Conservation (phyloP, 2,113 vertebrate genomes). For the Xiphophorus hellerii region DNA sequence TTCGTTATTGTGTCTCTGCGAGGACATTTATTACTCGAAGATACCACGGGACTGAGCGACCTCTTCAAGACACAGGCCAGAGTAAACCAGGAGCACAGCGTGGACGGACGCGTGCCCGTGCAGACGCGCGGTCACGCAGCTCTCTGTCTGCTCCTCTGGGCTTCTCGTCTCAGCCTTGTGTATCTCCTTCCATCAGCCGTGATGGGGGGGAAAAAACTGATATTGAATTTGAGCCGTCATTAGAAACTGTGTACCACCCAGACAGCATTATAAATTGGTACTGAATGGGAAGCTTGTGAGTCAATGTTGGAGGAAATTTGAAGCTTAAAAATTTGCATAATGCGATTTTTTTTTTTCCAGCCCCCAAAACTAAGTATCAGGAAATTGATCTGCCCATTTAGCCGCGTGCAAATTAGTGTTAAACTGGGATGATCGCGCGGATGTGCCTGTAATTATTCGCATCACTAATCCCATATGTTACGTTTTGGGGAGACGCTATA, state of each 20-base stretch:
- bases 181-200: conserved; percentile 55
- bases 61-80: not conserved
- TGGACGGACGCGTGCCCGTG: not conserved
- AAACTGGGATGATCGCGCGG: conserved; percentile 46
- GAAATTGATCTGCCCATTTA: conserved; percentile 62
- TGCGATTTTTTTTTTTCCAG: conserved; percentile 31
- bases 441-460: conserved; percentile 31
- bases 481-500: not conserved
- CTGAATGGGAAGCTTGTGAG: conserved; percentile 29
- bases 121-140: conserved; percentile 1
- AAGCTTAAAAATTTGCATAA: conserved; percentile 58
- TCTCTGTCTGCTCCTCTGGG: conserved; percentile 7
- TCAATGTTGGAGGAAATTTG: conserved; percentile 35
- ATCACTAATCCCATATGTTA: conserved; percentile 23
- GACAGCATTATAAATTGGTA: conserved; percentile 24
- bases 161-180: conserved; percentile 41
- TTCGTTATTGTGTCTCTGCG: not conserved
- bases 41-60: not conserved
- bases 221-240: conserved; percentile 50
- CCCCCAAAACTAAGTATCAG: conserved; percentile 46
- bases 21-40: not conserved
- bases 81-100: not conserved
- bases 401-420: conserved; percentile 52
- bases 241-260: conserved; percentile 44
- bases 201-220: conserved; percentile 14